Evolutionary conservation across 2,113 vertebrate species (phyloP).

Genomic region (Centropristis striata): DNA sequence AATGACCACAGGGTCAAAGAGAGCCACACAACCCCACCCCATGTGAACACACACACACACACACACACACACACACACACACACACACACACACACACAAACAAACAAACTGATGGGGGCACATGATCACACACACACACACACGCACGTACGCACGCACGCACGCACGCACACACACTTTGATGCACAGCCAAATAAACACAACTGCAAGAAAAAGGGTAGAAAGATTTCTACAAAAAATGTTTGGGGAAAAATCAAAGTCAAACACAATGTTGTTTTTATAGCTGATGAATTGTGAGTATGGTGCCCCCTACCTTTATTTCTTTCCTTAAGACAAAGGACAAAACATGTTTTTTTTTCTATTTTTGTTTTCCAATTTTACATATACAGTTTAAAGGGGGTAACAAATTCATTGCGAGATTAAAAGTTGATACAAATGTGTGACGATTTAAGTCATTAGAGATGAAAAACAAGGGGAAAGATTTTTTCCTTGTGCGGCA

Average conservation of each 20-base stretch:
- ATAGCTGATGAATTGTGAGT: not conserved
- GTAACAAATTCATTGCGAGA: too few species aligned
- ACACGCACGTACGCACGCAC: constrained; percentile 1
- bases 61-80: constrained; percentile 56
- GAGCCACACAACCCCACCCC: constrained; percentile 55
- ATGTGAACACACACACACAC: constrained; percentile 52
- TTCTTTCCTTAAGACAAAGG: too few species aligned
- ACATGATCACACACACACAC: constrained; percentile 14
- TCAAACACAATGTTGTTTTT: not conserved
- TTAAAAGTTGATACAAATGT: too few species aligned
- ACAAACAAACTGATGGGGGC: too few species aligned
- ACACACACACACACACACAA: constrained; percentile 24
- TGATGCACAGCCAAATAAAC: not conserved
- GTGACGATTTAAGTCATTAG: too few species aligned
- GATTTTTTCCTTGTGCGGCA: too few species aligned
- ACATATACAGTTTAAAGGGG: not conserved
- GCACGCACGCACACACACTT: constrained; percentile 13
- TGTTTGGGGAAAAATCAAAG: not conserved
- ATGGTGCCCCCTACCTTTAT: too few species aligned
- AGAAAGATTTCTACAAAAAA: not conserved
- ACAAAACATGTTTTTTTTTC: too few species aligned
- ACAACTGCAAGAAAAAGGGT: not conserved
- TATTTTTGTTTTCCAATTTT: not conserved
- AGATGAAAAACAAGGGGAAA: too few species aligned
- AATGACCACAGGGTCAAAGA: constrained; percentile 87